Conservation (phyloP, 2,113 vertebrate genomes). For the Pseudopodoces humilis region DNA sequence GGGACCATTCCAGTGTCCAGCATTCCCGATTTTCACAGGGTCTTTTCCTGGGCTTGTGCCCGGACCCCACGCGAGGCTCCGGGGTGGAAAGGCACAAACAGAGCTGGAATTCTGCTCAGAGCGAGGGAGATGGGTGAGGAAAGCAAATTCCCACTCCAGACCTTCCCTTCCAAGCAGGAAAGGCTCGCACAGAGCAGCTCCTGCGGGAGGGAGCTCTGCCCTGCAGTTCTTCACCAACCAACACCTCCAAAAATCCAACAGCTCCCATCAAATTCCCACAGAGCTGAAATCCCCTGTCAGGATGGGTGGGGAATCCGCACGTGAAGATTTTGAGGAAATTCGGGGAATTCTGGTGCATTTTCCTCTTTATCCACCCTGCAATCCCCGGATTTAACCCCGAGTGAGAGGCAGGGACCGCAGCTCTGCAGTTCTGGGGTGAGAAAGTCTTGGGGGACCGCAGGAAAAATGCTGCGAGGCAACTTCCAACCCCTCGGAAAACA, state of each 20-base stretch:
- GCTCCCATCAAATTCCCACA: rapidly evolving
- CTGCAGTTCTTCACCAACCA: neutral
- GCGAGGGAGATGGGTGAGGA: rapidly evolving
- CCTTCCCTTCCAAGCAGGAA: neutral
- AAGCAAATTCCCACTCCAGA: rapidly evolving
- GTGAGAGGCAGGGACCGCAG: rapidly evolving
- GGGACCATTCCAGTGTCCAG: neutral
- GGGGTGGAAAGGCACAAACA: rapidly evolving
- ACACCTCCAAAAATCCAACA: rapidly evolving
- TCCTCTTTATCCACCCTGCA: neutral
- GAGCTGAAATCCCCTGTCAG: rapidly evolving
- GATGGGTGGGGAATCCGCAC: rapidly evolving
- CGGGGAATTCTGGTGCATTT: rapidly evolving
- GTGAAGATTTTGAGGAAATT: rapidly evolving
- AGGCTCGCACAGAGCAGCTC: rapidly evolving
- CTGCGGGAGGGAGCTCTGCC: rapidly evolving
- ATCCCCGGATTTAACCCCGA: neutral
- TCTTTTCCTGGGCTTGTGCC: too few relatives aligned
- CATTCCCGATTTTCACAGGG: neutral
- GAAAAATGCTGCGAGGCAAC: neutral
- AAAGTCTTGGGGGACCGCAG: neutral
- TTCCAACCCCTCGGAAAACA: neutral
- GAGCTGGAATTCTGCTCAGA: neutral
- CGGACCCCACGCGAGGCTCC: rapidly evolving
- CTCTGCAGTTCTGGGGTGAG: neutral